Evolutionary conservation across 2,888 invertebrate species (phyloP).

Genomic region (Strigamia crassipes): DNA sequence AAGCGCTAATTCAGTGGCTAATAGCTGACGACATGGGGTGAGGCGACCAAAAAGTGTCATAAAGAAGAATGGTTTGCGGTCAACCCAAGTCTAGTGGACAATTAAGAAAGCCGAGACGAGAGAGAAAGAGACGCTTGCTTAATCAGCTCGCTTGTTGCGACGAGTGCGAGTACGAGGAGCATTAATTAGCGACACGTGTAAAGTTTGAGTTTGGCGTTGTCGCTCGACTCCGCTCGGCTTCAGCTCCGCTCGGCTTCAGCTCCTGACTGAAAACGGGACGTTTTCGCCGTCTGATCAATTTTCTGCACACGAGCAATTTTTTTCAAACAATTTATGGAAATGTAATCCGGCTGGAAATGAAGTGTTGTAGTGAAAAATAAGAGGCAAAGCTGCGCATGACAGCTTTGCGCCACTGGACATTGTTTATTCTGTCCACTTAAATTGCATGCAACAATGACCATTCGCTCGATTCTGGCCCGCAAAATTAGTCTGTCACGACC

Average conservation of each 20-base stretch:
- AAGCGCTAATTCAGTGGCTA: constrained; percentile 15
- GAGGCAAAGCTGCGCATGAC: neutral
- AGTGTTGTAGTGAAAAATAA: constrained; percentile 22
- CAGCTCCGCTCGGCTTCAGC: no score
- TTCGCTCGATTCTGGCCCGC: neutral
- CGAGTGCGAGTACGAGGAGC: neutral
- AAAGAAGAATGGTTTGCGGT: constrained; percentile 17
- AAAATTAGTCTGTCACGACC: constrained; percentile 20
- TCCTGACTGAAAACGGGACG: neutral
- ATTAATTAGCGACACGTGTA: neutral
- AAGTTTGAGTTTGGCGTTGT: neutral
- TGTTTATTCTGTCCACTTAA: constrained; percentile 22
- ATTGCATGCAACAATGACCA: constrained; percentile 22
- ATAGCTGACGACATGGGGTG: neutral
- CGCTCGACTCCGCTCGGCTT: no score
- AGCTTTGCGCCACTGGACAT: neutral
- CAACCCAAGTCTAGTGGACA: constrained; percentile 26
- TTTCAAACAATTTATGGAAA: constrained; percentile 1
- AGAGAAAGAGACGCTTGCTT: neutral
- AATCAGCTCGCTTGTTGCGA: neutral
- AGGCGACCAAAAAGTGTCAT: constrained; percentile 12
- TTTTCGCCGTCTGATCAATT: neutral
- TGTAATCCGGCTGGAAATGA: constrained; percentile 17
- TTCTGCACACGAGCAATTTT: neutral
- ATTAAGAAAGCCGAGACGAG: neutral